Evolutionary conservation across 1,140 invertebrate species (phyloP).

Genomic region (Andricus grossulariae): DNA sequence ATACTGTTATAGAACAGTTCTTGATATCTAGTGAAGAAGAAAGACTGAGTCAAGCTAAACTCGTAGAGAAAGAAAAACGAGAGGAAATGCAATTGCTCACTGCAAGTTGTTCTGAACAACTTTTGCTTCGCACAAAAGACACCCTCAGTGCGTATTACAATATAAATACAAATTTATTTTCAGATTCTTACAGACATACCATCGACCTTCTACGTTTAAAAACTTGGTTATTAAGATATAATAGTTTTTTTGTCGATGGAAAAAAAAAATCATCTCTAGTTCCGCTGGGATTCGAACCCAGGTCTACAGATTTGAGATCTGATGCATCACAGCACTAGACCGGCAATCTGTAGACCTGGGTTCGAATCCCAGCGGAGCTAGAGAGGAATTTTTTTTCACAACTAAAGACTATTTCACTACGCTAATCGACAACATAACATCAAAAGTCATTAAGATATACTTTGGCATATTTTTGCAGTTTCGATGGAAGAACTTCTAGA

Average conservation of each 20-base stretch:
- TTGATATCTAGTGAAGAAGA: constrained; percentile 77
- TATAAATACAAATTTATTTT: no score
- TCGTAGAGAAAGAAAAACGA: constrained; percentile 80
- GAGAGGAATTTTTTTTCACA: no score
- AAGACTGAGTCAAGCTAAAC: constrained; percentile 78
- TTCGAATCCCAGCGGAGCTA: no score
- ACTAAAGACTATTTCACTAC: no score
- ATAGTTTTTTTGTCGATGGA: background rate
- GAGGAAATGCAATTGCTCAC: constrained; percentile 80
- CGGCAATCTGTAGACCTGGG: no score
- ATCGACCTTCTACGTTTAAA: no score
- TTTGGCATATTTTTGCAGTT: constrained; percentile 67
- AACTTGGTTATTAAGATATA: background rate
- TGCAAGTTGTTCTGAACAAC: constrained; percentile 73
- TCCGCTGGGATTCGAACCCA: no score
- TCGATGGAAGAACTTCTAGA: constrained; percentile 82
- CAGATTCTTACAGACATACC: no score
- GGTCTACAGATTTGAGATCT: no score
- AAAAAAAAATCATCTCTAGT: background rate
- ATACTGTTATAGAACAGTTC: constrained; percentile 81
- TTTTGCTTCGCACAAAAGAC: constrained; percentile 68
- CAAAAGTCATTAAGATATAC: background rate
- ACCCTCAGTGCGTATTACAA: constrained; percentile 65
- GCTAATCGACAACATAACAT: no score
- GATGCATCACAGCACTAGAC: no score